Base-by-base conservation (phyloP, 2,113 vertebrate species). In the Limnothrissa miodon region DNA sequence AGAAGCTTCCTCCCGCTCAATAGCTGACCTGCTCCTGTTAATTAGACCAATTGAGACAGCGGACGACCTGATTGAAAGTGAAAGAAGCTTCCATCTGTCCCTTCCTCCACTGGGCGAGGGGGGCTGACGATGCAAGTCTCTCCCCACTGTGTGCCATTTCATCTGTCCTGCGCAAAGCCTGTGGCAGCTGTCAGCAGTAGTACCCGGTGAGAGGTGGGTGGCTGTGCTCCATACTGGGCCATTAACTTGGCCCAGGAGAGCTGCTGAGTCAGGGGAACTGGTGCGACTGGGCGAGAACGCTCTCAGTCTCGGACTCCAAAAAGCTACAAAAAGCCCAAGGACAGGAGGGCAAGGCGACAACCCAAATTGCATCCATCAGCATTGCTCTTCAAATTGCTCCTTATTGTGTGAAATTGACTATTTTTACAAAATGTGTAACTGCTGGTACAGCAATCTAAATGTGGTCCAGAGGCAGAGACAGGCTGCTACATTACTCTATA, bases 131-230 rank as follows among this genome's bases (percentile, higher is more conserved):
- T 66, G 59, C 59, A 59, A 59, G 56, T 59, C 56, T 66, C 59
- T 66, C 33, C 51, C 21, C n/a, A n/a, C n/a, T 66, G 13, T 25
- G 59, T n/a, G n/a, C 9, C 33, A 8, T 66, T 66, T 66, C 33
- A 33, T 66, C n/a, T 29, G 59, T 66, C 59, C 25, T 66, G 59
- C 8, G 29, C 8, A 1, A 11, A 25, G 51, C 21, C 21, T 21
- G 51, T 56, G 51, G 59, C 59, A 66, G 59, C 59, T 66, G 59
- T 66, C 59, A 29, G 29, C 59, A 66, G 59, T 66, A 53, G 19
- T 10, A 25, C 59, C 59, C 59, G 13, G 59, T 10, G 29, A n/a
- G n/a, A n/a, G n/a, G n/a, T 25, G 13, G 59, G 25, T 33, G 29
- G 59, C 59, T 5, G 7, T 66, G n/a, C 25, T 11, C 59, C 59